Base-by-base conservation (phyloP, 2,888 invertebrate genomes). In the Platycheirus rosarum region DNA sequence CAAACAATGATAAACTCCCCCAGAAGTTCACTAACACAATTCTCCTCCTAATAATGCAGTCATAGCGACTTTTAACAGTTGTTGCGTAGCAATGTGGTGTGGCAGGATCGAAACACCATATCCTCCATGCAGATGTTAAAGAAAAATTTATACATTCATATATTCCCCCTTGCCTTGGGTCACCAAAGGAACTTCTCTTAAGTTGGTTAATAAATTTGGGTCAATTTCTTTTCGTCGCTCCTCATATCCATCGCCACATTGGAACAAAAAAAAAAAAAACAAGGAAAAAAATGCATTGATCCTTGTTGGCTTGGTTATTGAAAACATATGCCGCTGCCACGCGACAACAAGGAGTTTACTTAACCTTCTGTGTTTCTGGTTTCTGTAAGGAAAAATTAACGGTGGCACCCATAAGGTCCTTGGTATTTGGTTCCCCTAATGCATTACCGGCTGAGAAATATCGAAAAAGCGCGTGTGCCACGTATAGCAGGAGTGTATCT, bases 11-110 rank as follows among this genome's bases (percentile, higher is more conserved):
- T 48, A 20, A 32, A 48, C 35, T 63, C 42, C 16, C 63, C 46
- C 9, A 20, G 7, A n/a, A n/a, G n/a, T n/a, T n/a, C n/a, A n/a
- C n/a, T n/a, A n/a, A n/a, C n/a, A n/a, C n/a, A n/a, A n/a, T n/a
- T n/a, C n/a, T n/a, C n/a, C n/a, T 49, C 40, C 35, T 55, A n/a
- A 57, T 60, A 44, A 32, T 63, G 49, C 57, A 46, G 55, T 75
- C 70, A 82, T 82, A 82, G 77, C 77, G 77, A 51, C 77, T 73
- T 63, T n/a, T 16, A 82, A 82, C 82, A 82, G 82, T 82, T 82
- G 82, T 71, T 82, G 77, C 68, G 71, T 77, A 49, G 71, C 71
- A 77, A 44, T 82, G 49, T 70, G 71, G 46, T 60, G 7, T 40
- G 48, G 71, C 44, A 29, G 44, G 68, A 77, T 73, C 55, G 63